Conservation (phyloP, 2,797 vertebrate species). For the Parambassis ranga region DNA sequence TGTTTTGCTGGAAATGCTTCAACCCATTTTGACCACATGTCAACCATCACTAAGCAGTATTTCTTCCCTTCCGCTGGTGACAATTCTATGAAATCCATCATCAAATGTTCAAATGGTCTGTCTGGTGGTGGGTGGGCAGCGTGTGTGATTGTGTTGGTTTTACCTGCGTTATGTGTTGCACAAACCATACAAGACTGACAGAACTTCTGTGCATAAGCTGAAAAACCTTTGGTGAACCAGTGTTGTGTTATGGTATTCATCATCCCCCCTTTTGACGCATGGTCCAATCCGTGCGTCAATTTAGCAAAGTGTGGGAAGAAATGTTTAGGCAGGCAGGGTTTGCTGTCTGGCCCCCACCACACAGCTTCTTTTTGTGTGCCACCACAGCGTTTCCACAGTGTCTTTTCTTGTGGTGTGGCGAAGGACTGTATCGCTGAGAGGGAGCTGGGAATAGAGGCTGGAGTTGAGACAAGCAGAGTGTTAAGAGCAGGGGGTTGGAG, state of each 20-base stretch:
- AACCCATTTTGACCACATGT: no score
- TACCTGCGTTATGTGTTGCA: background rate
- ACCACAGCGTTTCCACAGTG: background rate
- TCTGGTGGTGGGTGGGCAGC: background rate
- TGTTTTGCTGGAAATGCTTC: no score
- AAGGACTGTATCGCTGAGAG: no score
- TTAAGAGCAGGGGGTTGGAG: no score
- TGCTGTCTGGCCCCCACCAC: background rate
- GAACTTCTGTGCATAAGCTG: background rate
- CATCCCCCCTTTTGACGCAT: background rate
- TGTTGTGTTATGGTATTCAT: background rate
- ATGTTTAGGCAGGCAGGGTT: background rate
- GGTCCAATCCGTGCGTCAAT: background rate
- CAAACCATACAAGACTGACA: background rate
- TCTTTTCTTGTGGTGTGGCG: no score
- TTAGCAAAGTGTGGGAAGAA: background rate
- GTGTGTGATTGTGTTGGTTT: background rate
- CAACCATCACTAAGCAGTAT: no score
- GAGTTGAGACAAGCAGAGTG: no score
- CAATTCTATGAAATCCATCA: conserved; percentile 4
- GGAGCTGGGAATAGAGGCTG: no score
- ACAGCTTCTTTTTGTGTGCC: no score
- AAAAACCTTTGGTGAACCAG: background rate
- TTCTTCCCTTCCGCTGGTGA: background rate
- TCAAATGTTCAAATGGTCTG: no score